A percentile compares a stretch with the other conserved stretches of the same genome.
phyloP scores from a whole-genome alignment of 2,113 vertebrate species.

The Actinemys pallida region DNA sequence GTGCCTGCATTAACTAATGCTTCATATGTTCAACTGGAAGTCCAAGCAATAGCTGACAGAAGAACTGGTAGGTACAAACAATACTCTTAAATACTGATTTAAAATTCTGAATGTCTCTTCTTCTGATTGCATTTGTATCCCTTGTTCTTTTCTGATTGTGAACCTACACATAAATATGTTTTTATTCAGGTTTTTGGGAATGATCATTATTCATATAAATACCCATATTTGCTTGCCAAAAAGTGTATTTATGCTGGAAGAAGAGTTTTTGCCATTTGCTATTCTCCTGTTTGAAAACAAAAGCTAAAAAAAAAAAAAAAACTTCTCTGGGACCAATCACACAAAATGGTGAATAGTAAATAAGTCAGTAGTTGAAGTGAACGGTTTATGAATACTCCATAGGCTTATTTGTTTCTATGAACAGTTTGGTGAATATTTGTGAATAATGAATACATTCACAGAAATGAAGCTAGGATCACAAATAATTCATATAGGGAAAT shows the following conservation, averaged over 20 bases:
- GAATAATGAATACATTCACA: neutral
- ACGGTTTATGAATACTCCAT: neutral
- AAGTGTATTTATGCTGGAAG: neutral
- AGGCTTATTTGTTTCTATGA: neutral
- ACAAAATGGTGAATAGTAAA: neutral
- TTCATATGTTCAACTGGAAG: neutral
- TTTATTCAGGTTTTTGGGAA: neutral
- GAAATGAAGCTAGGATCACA: neutral
- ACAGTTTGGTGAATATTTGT: neutral
- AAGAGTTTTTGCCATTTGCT: neutral
- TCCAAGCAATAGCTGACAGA: neutral
- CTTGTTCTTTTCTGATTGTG: neutral
- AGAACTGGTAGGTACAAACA: neutral
- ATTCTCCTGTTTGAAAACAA: neutral
- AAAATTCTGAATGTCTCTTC: neutral
- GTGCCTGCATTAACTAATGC: neutral
- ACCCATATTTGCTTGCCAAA: neutral
- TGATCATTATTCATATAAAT: neutral
- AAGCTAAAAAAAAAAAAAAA: neutral
- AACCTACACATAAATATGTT: neutral
- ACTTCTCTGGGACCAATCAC: neutral
- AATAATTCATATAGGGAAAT: neutral
- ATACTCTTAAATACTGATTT: accelerated
- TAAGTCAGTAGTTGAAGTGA: neutral
- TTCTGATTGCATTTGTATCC: accelerated